Evolutionary conservation across 2,888 invertebrate species (phyloP), one percentile per base, ranked within the genome.

Genomic region (Eristalis arbustorum): DNA sequence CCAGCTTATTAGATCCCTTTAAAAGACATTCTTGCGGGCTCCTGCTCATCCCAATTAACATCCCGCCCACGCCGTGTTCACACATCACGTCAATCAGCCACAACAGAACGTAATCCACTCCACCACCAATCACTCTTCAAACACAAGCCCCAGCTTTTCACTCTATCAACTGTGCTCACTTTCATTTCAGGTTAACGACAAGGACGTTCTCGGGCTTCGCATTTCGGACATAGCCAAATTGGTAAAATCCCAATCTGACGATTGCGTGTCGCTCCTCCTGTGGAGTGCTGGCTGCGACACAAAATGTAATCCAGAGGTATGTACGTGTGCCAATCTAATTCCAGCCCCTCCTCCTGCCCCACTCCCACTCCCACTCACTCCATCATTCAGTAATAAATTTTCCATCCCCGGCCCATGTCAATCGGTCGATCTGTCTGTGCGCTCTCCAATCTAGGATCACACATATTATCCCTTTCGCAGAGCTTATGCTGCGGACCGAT

Each of bases 401-500:
- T 40, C 59, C 13, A 22, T 14, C 31, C n/a, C n/a, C 0, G 31
- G 22, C 18, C 28, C 56, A 74, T 56, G 63, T 22, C 59, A 74
- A 42, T 74, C 37, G 69, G 40, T 42, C 64, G 64, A 59, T 73
- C 40, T 34, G 59, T 64, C 76, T 14, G 8, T 18, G 57, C 57
- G 62, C 31, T 10, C 28, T 64, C 67, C 63, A 84, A 82, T 78
- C 66, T 85, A 56, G 37, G 28, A 73, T 82, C 62, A 77, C 62
- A 77, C 22, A 74, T 71, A 68, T 66, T 57, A 71, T 83, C 66
- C 57, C 31, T 87, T 25, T 77, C 66, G 10, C 84, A 92, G 92
- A 92, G 91, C 80, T 91, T 94, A 76, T 94, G 94, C 89, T 94
- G 94, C 89, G 94, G 94, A 40, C 94, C 94, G 18, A 93, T 94